These are phyloP conservation scores for Microctenopoma lineatum DNA, from an alignment of 2,797 vertebrate species.

Conservation along the genomic window DNA sequence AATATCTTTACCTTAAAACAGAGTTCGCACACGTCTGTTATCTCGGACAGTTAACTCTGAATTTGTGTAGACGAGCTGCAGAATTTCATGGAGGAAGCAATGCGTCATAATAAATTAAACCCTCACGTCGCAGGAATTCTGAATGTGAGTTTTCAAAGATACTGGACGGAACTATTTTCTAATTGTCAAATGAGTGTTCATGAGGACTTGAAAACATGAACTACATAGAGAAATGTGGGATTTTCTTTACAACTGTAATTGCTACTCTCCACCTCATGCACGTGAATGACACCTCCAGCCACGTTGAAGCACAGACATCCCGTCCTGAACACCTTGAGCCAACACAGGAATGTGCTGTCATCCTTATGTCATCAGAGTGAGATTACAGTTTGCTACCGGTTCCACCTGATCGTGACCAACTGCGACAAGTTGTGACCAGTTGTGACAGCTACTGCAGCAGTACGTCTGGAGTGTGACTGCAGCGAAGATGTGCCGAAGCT, in stretches of 20 bases:
- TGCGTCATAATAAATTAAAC: slow-evolving; percentile 2
- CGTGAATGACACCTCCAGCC: slow-evolving; percentile 8
- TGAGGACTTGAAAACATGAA: too few relatives aligned
- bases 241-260: too few relatives aligned
- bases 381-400: slow-evolving; percentile 46
- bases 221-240: too few relatives aligned
- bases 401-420: slow-evolving; percentile 58
- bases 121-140: too few relatives aligned
- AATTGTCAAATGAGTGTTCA: too few relatives aligned
- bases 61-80: slow-evolving; percentile 42
- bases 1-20: slow-evolving; percentile 38
- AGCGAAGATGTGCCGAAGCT: slow-evolving; percentile 38
- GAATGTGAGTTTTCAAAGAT: too few relatives aligned
- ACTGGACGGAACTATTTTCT: too few relatives aligned
- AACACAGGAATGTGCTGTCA: slow-evolving; percentile 26
- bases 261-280: too few relatives aligned
- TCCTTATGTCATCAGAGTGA: slow-evolving; percentile 27
- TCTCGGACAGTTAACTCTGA: slow-evolving; percentile 39
- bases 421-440: slow-evolving; percentile 58
- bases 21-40: slow-evolving; percentile 43
- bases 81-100: slow-evolving; percentile 21
- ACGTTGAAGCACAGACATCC: slow-evolving; percentile 6
- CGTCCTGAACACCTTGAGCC: slow-evolving; percentile 4
- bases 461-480: slow-evolving; percentile 40
- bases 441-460: slow-evolving; percentile 57